Base-by-base conservation (phyloP, 1,140 invertebrate genomes). In the Augochlora pura region DNA sequence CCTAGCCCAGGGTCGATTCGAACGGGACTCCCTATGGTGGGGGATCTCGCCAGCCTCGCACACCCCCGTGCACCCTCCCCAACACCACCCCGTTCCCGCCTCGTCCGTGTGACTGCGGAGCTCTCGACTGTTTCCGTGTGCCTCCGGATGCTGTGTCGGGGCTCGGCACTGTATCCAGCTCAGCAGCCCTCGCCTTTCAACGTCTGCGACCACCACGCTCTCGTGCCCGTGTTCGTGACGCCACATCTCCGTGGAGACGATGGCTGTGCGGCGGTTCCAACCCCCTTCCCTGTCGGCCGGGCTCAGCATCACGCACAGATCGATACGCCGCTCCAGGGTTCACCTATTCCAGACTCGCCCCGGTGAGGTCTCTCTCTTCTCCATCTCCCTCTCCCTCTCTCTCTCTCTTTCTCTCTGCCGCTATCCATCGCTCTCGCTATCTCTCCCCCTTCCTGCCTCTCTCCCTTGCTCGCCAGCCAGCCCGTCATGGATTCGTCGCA, bases 1-100 rank as follows among this genome's bases (percentile, higher is more conserved):
- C 78, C 76, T 65, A 83, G 69, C 62, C 62, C 46, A 68, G 79
- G 85, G 87, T 90, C 87, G 87, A 90, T 88, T 85, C 76, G 74
- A 77, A 66, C 76, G 67, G 68, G 76, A 59, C 63, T 62, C n/a
- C 54, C 9, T 10, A 59, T 73, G 75, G 75, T 73, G 66, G 74
- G 83, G 54, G 57, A 46, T 46, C 42, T 14, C 2, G 42, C 42
- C 42, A 46, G 10, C 42, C 42, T 46, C 42, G 14, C 42, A 46
- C 42, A 46, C 10, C 42, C 42, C 14, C 42, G 27, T 16, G 27
- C 14, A 38, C 60, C 8, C 14, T 4, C 25, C 1, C 25, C 0
- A 16, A 16, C 14, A 62, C 0, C 2, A n/a, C 38, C 3, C 12
- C 10, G n/a, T 46, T n/a, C 21, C 7, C 9, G 2, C 8, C 18